These are phyloP conservation scores for Bellardia bayeri DNA, from an alignment of 2,888 invertebrate genomes.

Conservation along the genomic window DNA sequence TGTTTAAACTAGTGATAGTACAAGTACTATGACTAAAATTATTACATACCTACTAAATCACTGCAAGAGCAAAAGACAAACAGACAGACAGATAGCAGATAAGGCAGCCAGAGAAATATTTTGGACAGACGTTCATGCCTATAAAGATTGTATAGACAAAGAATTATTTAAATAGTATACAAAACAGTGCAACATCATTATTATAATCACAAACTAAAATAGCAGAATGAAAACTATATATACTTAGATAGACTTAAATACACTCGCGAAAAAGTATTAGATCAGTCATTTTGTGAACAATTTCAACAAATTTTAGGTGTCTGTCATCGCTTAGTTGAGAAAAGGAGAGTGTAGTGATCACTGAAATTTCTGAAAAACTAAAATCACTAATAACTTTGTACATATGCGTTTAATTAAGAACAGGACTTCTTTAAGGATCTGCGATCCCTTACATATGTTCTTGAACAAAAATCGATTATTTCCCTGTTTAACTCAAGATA, in stretches of 20 bases:
- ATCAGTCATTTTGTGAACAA: too few species aligned
- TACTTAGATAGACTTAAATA: conserved; percentile 27
- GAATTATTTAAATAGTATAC: conserved; percentile 44
- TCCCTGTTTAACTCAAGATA: too few species aligned
- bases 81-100: conserved; percentile 23
- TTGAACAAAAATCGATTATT: too few species aligned
- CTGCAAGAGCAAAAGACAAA: conserved; percentile 46
- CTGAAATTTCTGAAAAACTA: too few species aligned
- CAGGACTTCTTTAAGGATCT: too few species aligned
- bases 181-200: conserved; percentile 55
- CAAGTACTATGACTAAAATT: conserved; percentile 68
- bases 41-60: conserved; percentile 70
- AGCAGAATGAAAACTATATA: conserved; percentile 24
- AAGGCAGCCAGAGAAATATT: conserved; percentile 38
- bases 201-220: conserved; percentile 53
- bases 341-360: too few species aligned
- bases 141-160: conserved; percentile 26
- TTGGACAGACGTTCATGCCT: conserved; percentile 55
- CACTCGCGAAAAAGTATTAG: conserved; percentile 34
- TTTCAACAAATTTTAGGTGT: too few species aligned
- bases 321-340: too few species aligned
- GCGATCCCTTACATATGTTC: too few species aligned
- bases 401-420: too few species aligned
- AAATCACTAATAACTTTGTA: too few species aligned
- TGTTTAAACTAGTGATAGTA: conserved; percentile 54